Evolutionary conservation across 2,888 invertebrate genomes (phyloP), one percentile per base, ranked within the genome.

Genomic region (Geotrupes spiniger): DNA sequence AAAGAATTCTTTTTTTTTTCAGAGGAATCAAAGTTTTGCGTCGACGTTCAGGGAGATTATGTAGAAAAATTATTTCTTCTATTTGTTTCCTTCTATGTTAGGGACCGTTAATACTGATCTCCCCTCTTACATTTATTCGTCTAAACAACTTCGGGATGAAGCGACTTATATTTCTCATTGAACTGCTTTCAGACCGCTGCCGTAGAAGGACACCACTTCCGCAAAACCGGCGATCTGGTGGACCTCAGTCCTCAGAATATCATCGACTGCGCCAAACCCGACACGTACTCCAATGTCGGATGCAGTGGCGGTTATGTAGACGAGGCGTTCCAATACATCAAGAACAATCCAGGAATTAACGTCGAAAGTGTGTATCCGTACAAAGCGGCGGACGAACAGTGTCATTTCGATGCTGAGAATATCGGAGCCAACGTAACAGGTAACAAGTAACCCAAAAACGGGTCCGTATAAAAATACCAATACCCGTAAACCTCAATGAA

Each of bases 141-240:
- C 9, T 9, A 8, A 27, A 27, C 27, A 8, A 8, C 9, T 9
- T 27, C 8, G 8, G 9, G 27, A 27, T 85, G 84, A 63, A 8
- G 8, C 8, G 85, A 85, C 12, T 84, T 78, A 64, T n/a, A n/a
- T n/a, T n/a, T n/a, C n/a, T n/a, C n/a, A n/a, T n/a, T n/a, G n/a
- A n/a, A 81, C 82, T 70, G 70, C 48, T 63, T 62, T 25, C 52
- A 82, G 80, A 80, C 80, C 48, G 83, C 78, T 10, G 73, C 80
- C 4, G 59, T 80, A 12, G 80, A 80, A 67, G 78, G 77, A 6
- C 79, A 79, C 47, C 68, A 74, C 53, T 76, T 69, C 62, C 63
- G 75, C 5, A 76, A 77, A 63, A 72, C 72, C 17, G 76, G 76
- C 4, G 65, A 70, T 28, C 64, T 79, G 11, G 68, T 74, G 2